These are phyloP conservation scores for Beroe forskalii DNA, from an alignment of 37 sponge, comb jelly and placozoan genomes.

Conservation along the genomic window DNA sequence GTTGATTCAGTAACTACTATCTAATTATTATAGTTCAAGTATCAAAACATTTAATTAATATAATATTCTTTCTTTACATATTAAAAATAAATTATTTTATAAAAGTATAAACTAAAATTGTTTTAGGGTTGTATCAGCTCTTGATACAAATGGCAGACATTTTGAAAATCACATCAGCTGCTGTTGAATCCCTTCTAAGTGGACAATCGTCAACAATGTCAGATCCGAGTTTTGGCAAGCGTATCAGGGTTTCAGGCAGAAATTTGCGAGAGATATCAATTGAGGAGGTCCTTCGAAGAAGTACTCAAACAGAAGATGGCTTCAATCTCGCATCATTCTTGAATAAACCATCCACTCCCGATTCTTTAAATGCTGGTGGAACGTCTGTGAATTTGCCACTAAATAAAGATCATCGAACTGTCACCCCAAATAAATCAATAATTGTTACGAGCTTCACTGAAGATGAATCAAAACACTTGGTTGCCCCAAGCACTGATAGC, in stretches of 20 bases:
- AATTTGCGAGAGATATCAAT: neutral
- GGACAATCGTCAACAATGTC: neutral
- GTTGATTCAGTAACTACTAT: no score
- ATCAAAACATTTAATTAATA: no score
- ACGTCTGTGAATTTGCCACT: no score
- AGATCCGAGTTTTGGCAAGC: neutral
- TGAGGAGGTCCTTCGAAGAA: slow-evolving; percentile 26
- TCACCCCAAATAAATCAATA: neutral
- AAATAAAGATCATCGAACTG: neutral
- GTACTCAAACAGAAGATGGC: neutral
- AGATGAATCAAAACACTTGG: slow-evolving; percentile 14
- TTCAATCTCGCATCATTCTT: slow-evolving; percentile 10
- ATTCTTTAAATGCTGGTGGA: no score
- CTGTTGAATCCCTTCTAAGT: slow-evolving; percentile 35
- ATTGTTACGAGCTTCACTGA: neutral
- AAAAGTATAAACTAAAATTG: no score
- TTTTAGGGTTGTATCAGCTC: no score
- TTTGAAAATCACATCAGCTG: slow-evolving; percentile 13
- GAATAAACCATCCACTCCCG: neutral
- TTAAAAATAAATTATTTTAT: no score
- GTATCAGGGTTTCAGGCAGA: neutral
- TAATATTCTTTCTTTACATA: no score
- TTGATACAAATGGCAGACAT: slow-evolving; percentile 66
- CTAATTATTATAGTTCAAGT: no score
- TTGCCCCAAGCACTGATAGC: slow-evolving; percentile 34